phyloP scores from a whole-genome alignment of 2,113 vertebrate genomes.

The Melospiza melodia region DNA sequence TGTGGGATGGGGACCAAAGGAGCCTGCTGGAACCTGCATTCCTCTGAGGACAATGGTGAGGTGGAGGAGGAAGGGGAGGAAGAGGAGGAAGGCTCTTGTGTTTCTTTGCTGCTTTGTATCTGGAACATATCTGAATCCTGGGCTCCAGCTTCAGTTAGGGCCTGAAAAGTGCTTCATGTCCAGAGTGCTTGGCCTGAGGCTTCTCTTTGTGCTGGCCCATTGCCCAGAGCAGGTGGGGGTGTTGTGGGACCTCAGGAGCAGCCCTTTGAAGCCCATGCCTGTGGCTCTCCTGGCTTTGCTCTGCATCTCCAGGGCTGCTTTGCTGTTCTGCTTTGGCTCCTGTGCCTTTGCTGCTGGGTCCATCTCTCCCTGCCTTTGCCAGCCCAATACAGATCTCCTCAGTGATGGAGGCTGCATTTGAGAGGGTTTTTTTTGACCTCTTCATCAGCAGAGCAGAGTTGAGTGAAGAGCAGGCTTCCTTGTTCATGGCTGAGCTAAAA shows the following conservation, averaged over 20 bases:
- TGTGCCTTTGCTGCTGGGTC: not conserved
- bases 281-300: not conserved
- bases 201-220: not conserved
- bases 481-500: not conserved
- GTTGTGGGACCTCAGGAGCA: not conserved
- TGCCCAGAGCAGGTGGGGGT: not conserved
- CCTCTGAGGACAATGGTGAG: rapidly evolving
- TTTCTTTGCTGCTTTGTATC: not conserved
- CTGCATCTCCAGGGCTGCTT: not conserved
- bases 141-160: rapidly evolving
- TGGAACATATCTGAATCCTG: not conserved
- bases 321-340: not conserved
- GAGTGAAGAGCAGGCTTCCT: not conserved
- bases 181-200: not conserved
- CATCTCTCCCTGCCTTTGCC: not conserved
- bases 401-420: not conserved
- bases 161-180: not conserved
- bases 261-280: not conserved
- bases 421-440: not conserved
- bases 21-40: not conserved
- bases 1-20: not conserved
- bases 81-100: not conserved
- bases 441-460: not conserved
- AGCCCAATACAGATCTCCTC: not conserved
- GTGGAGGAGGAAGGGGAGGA: not conserved